These are phyloP conservation scores for Melieria crassipennis DNA, from an alignment of 2,888 invertebrate species.

Conservation along the genomic window DNA sequence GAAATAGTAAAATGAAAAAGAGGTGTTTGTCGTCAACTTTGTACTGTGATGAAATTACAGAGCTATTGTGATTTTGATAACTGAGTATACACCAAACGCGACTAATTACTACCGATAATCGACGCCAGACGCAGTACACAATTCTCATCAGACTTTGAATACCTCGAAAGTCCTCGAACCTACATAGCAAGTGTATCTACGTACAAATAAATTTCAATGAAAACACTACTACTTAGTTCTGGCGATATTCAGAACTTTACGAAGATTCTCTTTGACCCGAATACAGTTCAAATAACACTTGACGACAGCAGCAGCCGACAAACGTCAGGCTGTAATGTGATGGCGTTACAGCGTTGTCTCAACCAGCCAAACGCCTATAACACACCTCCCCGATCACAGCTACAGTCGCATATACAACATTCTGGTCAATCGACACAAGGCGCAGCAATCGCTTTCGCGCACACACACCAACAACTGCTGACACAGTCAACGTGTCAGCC, in stretches of 20 bases:
- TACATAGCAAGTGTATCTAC: no score
- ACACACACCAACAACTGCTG: conserved; percentile 42
- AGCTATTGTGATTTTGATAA: no score
- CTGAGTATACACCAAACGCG: no score
- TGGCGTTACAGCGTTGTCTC: conserved; percentile 26
- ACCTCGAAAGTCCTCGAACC: no score
- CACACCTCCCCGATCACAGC: conserved; percentile 48
- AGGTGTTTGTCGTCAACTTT: no score
- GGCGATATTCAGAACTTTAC: neutral
- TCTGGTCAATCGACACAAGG: neutral
- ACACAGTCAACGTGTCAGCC: conserved; percentile 59
- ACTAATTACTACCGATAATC: no score
- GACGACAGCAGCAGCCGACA: conserved; percentile 14
- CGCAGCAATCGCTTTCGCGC: conserved; percentile 13
- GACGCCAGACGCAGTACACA: no score
- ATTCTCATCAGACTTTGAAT: no score
- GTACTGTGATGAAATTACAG: no score
- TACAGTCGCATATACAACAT: neutral
- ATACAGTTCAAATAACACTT: neutral
- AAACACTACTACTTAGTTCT: neutral
- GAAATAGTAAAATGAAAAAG: no score
- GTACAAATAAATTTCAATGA: neutral
- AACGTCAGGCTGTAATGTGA: conserved; percentile 19
- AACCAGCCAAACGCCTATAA: conserved; percentile 44
- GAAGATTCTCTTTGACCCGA: neutral